These are phyloP conservation scores for Triops longicaudatus DNA, from an alignment of 1,140 invertebrate species.

Conservation along the genomic window DNA sequence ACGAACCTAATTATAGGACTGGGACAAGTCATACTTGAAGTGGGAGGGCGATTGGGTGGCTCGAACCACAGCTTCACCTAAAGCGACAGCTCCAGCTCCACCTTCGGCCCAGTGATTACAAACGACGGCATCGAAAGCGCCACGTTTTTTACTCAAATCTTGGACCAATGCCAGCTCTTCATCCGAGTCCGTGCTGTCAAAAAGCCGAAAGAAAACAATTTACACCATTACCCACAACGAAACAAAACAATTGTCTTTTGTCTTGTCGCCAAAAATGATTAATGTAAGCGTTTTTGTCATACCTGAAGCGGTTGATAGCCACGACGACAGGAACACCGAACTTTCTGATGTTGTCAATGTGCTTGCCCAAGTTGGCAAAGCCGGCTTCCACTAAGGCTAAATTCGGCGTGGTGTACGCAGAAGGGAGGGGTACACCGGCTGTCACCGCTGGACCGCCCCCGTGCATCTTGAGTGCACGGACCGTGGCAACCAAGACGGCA, in stretches of 20 bases:
- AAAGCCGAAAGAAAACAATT: conserved; percentile 22
- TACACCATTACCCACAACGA: neutral
- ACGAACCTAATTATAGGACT: neutral
- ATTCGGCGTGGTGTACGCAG: conserved; percentile 82
- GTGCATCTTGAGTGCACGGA: conserved; percentile 96
- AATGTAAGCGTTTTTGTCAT: conserved; percentile 39
- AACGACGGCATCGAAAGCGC: conserved; percentile 77
- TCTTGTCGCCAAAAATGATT: neutral
- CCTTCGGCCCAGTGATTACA: conserved; percentile 87
- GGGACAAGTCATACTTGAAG: conserved; percentile 41
- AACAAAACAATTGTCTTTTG: conserved; percentile 18
- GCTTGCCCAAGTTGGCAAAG: conserved; percentile 81
- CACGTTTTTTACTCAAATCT: conserved; percentile 57
- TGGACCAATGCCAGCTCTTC: conserved; percentile 76
- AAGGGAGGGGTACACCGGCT: conserved; percentile 69
- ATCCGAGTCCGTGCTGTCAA: conserved; percentile 68
- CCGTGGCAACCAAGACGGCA: conserved; percentile 85
- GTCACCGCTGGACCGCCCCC: conserved; percentile 86
- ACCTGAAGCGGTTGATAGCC: conserved; percentile 81
- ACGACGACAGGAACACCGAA: conserved; percentile 94
- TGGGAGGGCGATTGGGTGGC: conserved; percentile 55
- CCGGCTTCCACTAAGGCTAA: conserved; percentile 80
- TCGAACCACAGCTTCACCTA: conserved; percentile 77
- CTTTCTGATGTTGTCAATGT: conserved; percentile 83
- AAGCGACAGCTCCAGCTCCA: conserved; percentile 70